Base-by-base conservation (phyloP, 1,140 invertebrate genomes). In the Hypothenemus hampei region DNA sequence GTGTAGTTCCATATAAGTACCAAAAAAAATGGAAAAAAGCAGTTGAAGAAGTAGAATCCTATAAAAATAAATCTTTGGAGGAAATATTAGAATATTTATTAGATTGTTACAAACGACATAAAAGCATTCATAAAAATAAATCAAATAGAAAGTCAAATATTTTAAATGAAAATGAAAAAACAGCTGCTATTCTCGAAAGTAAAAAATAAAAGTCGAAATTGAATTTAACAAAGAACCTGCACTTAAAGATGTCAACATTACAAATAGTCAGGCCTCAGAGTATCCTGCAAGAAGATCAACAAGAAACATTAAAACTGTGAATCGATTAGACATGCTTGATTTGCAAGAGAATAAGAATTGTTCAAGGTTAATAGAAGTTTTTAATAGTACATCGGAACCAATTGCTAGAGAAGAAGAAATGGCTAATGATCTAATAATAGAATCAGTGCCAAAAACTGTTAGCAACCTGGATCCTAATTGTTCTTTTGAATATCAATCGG, bases 51-150 rank as follows among this genome's bases (percentile, higher is more conserved):
- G 50, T 61, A 2, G 64, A 63, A 49, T 54, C 46, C 7, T 11
- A 37, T 7, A 56, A 40, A 21, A 11, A 33, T 73, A 13, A 62
- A 49, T 6, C 41, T 54, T 29, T 47, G 65, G 3, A 50, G 62
- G 0, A 62, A 68, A 19, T 46, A 50, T 1, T 59, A 69, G n/a
- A 64, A 67, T 3, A 48, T 72, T 7, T 58, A n/a, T n/a, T n/a
- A 69, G 20, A n/a, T n/a, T n/a, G n/a, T n/a, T n/a, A n/a, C n/a
- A n/a, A n/a, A n/a, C n/a, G n/a, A n/a, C n/a, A n/a, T n/a, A 72
- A 69, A 23, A 74, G 72, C 33, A 62, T 60, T 41, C 48, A 15
- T 67, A 66, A 13, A 61, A 16, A 15, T 35, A 21, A 5, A 43
- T 4, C 13, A 11, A 1, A 29, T 29, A 7, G n/a, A 29, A 7